Evolutionary conservation across 2,113 vertebrate genomes (phyloP).

Genomic region (Podilymbus podiceps): DNA sequence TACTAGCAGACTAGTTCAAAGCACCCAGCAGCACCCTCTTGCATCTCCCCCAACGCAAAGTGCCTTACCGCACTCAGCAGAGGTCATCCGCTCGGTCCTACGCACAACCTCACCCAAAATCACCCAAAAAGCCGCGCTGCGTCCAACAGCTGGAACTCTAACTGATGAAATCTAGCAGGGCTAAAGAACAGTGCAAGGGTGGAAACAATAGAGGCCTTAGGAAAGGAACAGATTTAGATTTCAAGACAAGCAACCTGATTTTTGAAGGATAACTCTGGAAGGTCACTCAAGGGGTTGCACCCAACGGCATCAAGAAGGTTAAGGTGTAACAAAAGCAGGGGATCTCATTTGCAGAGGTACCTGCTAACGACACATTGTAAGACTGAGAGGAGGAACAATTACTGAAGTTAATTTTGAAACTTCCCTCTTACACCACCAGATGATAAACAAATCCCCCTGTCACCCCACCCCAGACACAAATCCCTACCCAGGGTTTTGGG

Average conservation of each 20-base stretch:
- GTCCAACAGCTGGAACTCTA: background rate
- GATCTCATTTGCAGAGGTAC: background rate
- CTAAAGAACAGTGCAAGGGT: background rate
- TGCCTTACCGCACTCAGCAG: background rate
- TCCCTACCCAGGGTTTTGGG: background rate
- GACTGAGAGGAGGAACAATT: background rate
- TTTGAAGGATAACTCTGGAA: background rate
- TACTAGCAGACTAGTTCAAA: background rate
- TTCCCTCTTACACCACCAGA: constrained; percentile 13
- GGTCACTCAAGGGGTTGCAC: background rate
- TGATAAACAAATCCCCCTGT: background rate
- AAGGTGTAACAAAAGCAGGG: background rate
- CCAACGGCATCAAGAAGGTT: background rate
- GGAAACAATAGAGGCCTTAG: background rate
- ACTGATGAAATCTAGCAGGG: background rate
- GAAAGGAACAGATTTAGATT: background rate
- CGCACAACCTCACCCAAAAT: background rate
- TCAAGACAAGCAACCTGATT: background rate
- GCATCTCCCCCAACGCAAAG: background rate
- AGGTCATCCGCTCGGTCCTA: background rate
- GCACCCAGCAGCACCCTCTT: background rate
- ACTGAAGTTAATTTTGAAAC: constrained; percentile 40
- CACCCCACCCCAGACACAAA: background rate
- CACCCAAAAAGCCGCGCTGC: background rate
- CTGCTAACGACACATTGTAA: constrained; percentile 27